phyloP scores from a whole-genome alignment of 2,797 vertebrate species.

The Anguilla obscura region DNA sequence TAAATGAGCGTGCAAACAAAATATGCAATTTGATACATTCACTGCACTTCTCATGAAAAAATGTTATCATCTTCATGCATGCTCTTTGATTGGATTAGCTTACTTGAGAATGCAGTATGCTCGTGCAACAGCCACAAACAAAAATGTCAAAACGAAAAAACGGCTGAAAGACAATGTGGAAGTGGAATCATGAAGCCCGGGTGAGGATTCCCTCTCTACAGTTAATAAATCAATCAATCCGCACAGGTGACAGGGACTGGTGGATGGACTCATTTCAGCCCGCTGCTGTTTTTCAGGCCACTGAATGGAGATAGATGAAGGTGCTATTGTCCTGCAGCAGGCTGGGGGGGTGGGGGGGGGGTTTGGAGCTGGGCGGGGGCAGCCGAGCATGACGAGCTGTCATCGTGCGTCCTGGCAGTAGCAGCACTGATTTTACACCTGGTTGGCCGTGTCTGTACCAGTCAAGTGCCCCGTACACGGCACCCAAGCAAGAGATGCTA shows the following conservation, averaged over 20 bases:
- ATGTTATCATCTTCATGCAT: background rate
- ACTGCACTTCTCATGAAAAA: background rate
- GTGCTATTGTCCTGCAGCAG: constrained; percentile 16
- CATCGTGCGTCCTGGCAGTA: constrained; percentile 45
- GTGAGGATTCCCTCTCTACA: constrained; percentile 12
- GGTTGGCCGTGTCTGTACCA: constrained; percentile 43
- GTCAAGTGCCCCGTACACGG: constrained; percentile 41
- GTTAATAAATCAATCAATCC: constrained; percentile 57
- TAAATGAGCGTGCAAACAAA: background rate
- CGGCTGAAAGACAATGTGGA: constrained; percentile 11
- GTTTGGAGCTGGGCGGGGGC: background rate
- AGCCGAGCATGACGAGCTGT: constrained; percentile 52
- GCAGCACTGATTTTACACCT: constrained; percentile 31
- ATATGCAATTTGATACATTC: background rate
- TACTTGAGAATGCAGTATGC: background rate
- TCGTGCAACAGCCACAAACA: background rate
- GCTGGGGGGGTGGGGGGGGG: background rate
- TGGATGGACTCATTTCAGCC: constrained; percentile 44
- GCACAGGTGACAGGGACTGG: constrained; percentile 37
- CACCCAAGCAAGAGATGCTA: background rate
- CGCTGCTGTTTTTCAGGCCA: constrained; percentile 14
- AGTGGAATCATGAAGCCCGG: background rate
- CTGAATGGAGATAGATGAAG: constrained; percentile 39
- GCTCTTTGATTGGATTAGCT: background rate
- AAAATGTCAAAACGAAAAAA: background rate